Evolutionary conservation across 2,113 vertebrate genomes (phyloP), one percentile per base, ranked within the genome.

Genomic region (Aramus guarauna): DNA sequence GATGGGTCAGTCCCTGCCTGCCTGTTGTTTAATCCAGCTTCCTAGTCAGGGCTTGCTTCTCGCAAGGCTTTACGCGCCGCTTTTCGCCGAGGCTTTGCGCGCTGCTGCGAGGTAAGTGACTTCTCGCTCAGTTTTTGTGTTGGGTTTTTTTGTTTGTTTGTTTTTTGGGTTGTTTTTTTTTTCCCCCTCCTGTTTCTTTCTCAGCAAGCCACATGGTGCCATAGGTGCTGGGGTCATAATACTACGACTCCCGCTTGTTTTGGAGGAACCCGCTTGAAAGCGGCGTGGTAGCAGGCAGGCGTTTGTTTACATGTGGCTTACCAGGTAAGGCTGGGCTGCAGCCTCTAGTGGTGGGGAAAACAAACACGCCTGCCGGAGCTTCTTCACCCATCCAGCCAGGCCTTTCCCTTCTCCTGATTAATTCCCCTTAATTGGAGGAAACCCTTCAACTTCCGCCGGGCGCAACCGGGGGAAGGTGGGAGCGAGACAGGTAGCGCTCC

Each of bases 131-230:
- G 50, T 24, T 24, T 52, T 26, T 52, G 24, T 13, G 50, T 26
- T 52, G 48, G 48, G 48, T n/a, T n/a, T n/a, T n/a, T n/a, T n/a
- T n/a, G n/a, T n/a, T n/a, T n/a, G 48, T 23, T 50, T 50, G 48
- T 50, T 50, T 23, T 50, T 50, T 50, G 48, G 48, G 48, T 43
- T 43, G 43, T 43, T 14, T 43, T 43, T 16, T 13, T 43, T 14
- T 14, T 43, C 22, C 20, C 5, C 5, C 69, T 75, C 39, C 41
- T 1, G 10, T n/a, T 59, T 37, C 43, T 74, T 9, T 22, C 56
- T 47, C 8, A 1, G 3, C 4, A 2, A 52, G n/a, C 66, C 12
- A 2, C 32, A 0, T 0, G 6, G 63, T 15, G 59, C 19, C 60
- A 2, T 22, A 20, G 79, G 53, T 5, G n/a, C 66, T 12, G 9